Conservation (phyloP, 35 echinoderm and acorn worm species). For the Ptychodera flava region DNA sequence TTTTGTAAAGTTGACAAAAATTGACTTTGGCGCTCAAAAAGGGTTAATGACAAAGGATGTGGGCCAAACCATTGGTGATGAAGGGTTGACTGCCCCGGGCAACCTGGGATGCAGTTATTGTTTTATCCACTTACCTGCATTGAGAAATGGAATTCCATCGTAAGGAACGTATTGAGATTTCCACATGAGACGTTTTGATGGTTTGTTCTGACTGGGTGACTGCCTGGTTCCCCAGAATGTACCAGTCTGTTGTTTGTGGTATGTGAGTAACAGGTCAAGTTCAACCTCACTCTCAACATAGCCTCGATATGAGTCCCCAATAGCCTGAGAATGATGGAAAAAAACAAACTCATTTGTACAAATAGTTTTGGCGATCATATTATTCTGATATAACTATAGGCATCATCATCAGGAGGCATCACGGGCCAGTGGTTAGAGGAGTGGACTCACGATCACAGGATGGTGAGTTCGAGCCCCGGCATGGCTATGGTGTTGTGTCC, state of each 20-base stretch:
- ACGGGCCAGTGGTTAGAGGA: too few relatives aligned
- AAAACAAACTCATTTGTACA: too few relatives aligned
- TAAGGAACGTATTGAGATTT: slow-evolving; percentile 36
- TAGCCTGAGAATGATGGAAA: slow-evolving; percentile 29
- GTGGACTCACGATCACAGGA: too few relatives aligned
- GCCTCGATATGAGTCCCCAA: slow-evolving; percentile 49
- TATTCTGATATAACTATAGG: neutral
- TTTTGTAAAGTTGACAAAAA: too few relatives aligned
- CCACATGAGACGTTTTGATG: slow-evolving; percentile 53
- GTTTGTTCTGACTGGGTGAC: slow-evolving; percentile 22
- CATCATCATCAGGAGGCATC: too few relatives aligned
- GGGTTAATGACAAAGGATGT: too few relatives aligned
- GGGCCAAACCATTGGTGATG: too few relatives aligned
- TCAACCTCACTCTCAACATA: slow-evolving; percentile 50
- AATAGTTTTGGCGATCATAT: neutral
- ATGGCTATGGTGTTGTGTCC: too few relatives aligned
- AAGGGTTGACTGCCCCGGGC: too few relatives aligned
- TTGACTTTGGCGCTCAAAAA: too few relatives aligned
- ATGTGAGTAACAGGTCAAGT: slow-evolving; percentile 31
- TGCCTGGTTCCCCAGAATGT: slow-evolving; percentile 48
- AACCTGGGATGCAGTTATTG: too few relatives aligned
- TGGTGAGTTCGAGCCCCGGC: too few relatives aligned
- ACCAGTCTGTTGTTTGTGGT: slow-evolving; percentile 48
- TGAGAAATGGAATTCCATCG: slow-evolving; percentile 52
- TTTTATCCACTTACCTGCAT: slow-evolving; percentile 29